Conservation (phyloP, 30 jellyfish, hydroid and myxozoan species). For the Cassiopea andromeda region DNA sequence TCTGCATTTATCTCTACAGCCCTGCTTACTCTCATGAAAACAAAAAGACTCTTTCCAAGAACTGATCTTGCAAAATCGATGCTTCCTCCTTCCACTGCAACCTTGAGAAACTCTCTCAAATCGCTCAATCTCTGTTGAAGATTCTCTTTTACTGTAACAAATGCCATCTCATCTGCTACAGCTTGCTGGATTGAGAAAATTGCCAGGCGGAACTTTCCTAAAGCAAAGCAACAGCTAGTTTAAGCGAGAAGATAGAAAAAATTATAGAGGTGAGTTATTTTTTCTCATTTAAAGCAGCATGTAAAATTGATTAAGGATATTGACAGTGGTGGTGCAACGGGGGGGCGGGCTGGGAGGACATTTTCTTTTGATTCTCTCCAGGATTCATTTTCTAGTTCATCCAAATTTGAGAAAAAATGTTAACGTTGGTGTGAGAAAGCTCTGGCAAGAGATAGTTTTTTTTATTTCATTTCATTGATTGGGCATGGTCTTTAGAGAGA, state of each 20-base stretch:
- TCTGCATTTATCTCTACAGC: neutral
- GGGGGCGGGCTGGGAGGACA: too few relatives aligned
- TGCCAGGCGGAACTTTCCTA: conserved; percentile 84
- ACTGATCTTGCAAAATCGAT: conserved; percentile 87
- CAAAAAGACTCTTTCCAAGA: conserved; percentile 74
- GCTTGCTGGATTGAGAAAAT: conserved; percentile 82
- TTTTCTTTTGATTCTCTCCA: too few relatives aligned
- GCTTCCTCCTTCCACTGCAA: conserved; percentile 87
- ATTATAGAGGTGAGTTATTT: neutral
- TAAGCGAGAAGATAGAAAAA: neutral
- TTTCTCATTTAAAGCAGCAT: too few relatives aligned
- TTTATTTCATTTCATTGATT: too few relatives aligned
- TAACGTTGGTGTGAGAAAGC: too few relatives aligned
- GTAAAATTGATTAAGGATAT: too few relatives aligned
- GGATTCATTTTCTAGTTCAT: too few relatives aligned
- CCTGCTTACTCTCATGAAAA: conserved; percentile 69
- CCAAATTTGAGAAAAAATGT: too few relatives aligned
- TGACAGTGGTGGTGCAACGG: too few relatives aligned
- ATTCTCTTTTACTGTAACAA: conserved; percentile 46
- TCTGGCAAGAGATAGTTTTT: too few relatives aligned
- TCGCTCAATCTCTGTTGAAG: conserved; percentile 72
- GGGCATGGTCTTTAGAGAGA: too few relatives aligned
- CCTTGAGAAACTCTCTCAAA: conserved; percentile 61
- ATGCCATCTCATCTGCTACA: conserved; percentile 78
- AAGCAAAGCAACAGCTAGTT: neutral